Evolutionary conservation across 2,888 invertebrate genomes (phyloP).

Genomic region (Oxystoma pomonae): DNA sequence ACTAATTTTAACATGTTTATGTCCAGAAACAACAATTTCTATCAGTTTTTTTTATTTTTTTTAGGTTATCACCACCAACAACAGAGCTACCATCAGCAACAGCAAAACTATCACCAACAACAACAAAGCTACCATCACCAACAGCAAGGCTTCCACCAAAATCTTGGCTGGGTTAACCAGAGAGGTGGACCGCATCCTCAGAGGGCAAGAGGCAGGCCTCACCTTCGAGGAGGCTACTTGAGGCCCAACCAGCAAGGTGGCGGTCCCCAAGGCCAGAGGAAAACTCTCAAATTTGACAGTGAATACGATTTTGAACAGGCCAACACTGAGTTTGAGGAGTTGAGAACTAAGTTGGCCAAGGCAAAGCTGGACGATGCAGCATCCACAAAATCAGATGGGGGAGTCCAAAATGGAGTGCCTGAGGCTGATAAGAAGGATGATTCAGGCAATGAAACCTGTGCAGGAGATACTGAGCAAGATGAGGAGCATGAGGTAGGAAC

Average conservation of each 20-base stretch:
- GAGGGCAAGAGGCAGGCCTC: constrained; percentile 30
- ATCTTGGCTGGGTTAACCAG: constrained; percentile 32
- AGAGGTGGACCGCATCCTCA: constrained; percentile 22
- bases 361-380: constrained; percentile 20
- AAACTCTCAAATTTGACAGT: constrained; percentile 82
- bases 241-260: background rate
- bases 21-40: no score
- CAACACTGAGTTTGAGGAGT: constrained; percentile 93
- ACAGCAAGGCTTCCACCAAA: constrained; percentile 21
- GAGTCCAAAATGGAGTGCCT: constrained; percentile 48
- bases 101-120: constrained; percentile 23
- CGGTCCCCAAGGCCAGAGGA: constrained; percentile 2
- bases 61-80: background rate
- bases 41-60: no score
- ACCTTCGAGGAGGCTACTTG: constrained; percentile 18
- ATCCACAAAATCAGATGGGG: constrained; percentile 21
- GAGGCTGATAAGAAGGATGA: constrained; percentile 84
- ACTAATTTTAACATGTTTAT: no score
- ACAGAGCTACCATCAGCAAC: constrained; percentile 12
- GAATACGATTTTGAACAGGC: constrained; percentile 99
- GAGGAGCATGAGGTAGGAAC: constrained; percentile 61
- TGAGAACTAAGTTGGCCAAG: constrained; percentile 82
- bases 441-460: constrained; percentile 85
- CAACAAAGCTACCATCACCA: constrained; percentile 20
- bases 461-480: constrained; percentile 73